Base-by-base conservation (phyloP, 2,113 vertebrate species). In the Charina bottae region DNA sequence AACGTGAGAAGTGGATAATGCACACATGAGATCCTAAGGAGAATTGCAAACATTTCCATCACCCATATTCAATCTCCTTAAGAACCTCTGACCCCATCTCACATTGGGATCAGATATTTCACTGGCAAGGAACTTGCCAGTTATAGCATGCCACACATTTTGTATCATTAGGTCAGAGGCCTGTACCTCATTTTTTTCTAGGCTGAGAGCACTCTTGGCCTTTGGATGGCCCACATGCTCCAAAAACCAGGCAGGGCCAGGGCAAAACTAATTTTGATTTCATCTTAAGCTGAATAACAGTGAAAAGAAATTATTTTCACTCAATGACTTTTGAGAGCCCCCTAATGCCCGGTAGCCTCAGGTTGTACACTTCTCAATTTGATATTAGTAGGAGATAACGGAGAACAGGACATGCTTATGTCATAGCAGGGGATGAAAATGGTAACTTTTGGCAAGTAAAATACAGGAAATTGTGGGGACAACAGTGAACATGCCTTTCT, bases 401-500 rank as follows among this genome's bases (percentile, higher is more conserved):
- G 11, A 84, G 17, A 23, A 84, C 46, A 84, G 49, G 21, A 84
- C 24, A 84, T 4, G 10, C 37, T 2, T 10, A 60, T 95, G 60
- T 96, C 93, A 95, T 59, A 23, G 89, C 33, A 92, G 91, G 56
- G 91, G 91, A 94, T 54, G 85, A 90, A 58, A 87, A 89, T 33
- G 46, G 42, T 10, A 26, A 21, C 84, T 59, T 83, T 90, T 93
- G 89, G 93, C 94, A 91, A 90, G n/a, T 3, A 6, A 91, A 92
- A 88, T 72, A 15, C 78, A 33, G 64, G 90, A 91, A 94, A 11
- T 62, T 33, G 8, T 90, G n/a, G 58, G 11, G 23, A 72, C 59
- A 12, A 94, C 88, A 64, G 59, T 64, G 91, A 91, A 83, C 10
- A 85, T 5, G 19, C 46, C 56, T 5, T 78, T 78, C 87, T 90